Conservation (phyloP, 2,797 vertebrate species). For the Intellagama lesueurii region DNA sequence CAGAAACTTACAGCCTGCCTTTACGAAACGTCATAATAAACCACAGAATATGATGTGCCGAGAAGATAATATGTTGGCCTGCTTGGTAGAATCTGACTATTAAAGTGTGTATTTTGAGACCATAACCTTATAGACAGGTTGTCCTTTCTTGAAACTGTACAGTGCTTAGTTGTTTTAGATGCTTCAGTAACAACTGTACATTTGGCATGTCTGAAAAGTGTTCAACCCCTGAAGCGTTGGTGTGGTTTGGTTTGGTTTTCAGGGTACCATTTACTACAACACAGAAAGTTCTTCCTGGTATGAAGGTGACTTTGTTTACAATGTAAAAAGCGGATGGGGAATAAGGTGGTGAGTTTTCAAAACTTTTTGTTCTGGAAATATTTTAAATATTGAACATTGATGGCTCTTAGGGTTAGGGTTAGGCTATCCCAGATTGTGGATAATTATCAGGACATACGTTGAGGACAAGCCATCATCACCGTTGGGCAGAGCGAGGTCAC, state of each 20-base stretch:
- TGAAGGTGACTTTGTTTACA: conserved; percentile 89
- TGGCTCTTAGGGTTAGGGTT: too few species aligned
- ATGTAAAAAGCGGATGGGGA: conserved; percentile 88
- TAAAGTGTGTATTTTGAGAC: neutral
- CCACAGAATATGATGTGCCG: neutral
- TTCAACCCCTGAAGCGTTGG: neutral
- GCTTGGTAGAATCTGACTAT: neutral
- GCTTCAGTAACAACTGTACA: neutral
- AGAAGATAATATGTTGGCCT: fast-evolving
- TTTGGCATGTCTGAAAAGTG: neutral
- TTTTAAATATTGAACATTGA: neutral
- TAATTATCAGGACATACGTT: too few species aligned
- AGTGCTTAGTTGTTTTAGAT: neutral
- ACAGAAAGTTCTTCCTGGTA: conserved; percentile 88
- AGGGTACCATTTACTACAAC: conserved; percentile 90
- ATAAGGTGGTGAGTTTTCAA: conserved; percentile 81
- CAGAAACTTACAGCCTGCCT: neutral
- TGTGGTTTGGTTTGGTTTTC: conserved; percentile 55
- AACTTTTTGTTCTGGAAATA: conserved; percentile 3
- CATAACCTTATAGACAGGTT: neutral
- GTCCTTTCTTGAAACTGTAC: neutral
- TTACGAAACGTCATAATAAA: neutral
- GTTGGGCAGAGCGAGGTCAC: too few species aligned
- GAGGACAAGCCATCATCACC: too few species aligned
- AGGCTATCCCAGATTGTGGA: too few species aligned